A percentile compares a stretch with the other conserved stretches of the same genome.
phyloP scores from a whole-genome alignment of 2,113 vertebrate genomes.

The Bungarus multicinctus region DNA sequence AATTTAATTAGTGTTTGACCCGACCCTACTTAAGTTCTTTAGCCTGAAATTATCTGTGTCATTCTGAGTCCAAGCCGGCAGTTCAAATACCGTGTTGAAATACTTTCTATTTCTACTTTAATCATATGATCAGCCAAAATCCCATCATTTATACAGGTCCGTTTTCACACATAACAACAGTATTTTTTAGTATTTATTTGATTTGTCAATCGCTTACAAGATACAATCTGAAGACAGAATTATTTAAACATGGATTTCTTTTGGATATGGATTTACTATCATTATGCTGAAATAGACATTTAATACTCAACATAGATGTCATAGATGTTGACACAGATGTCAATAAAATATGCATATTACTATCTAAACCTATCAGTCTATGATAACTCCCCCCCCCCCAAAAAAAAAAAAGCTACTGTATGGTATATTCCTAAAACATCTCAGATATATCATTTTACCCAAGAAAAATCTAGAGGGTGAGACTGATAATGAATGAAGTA shows the following conservation, averaged over 20 bases:
- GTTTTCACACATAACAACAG: not conserved
- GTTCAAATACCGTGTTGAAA: not conserved
- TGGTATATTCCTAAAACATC: not conserved
- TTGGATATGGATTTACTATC: not conserved
- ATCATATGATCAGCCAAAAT: not conserved
- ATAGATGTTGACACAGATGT: too few species aligned
- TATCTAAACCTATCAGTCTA: not conserved
- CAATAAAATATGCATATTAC: not conserved
- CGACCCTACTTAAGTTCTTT: not conserved
- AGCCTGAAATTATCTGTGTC: not conserved
- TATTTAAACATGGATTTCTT: not conserved
- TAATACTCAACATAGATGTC: not conserved
- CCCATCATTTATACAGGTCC: not conserved
- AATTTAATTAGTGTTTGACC: not conserved
- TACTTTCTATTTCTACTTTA: not conserved
- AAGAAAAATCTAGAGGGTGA: not conserved
- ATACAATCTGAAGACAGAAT: not conserved
- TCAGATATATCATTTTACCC: not conserved
- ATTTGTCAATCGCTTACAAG: too few species aligned
- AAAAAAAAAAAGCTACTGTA: not conserved
- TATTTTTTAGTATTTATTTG: too few species aligned
- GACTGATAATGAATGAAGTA: not conserved
- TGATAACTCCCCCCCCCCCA: not conserved
- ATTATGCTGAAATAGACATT: not conserved
- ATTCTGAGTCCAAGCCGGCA: not conserved